Base-by-base conservation (phyloP, 2,888 invertebrate genomes). In the Drosophila emarginata region DNA sequence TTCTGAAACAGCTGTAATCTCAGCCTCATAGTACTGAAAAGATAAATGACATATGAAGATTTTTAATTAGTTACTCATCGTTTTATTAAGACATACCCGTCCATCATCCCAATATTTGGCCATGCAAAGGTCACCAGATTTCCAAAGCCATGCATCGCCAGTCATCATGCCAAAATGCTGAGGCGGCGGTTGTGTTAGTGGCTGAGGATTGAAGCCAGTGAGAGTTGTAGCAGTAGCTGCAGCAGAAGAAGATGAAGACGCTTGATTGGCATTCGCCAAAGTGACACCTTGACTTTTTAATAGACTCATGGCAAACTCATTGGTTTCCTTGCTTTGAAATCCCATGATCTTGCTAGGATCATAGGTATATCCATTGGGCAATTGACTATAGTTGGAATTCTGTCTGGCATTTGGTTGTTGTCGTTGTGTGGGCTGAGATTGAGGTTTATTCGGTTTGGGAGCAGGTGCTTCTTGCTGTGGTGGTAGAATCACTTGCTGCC, bases 101-200 rank as follows among this genome's bases (percentile, higher is more conserved):
- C 96, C 95, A 92, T 97, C 97, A 91, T 97, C 97, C 97, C 97
- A 97, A 92, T 98, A 98, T 88, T 97, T 96, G 6, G 97, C 97
- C 92, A 97, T 93, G 89, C 97, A 97, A 69, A 95, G 94, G 89
- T 97, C 97, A 11, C 97, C 97, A 58, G 94, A 92, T 89, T 95
- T 95, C 96, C 96, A 97, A 77, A 93, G 93, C 93, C 93, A 77
- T 37, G 72, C 72, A 1, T 87, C 87, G 1, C 80, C 78, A 0
- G 78, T 71, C 57, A 69, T 64, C 71, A 82, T 92, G 92, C 93
- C 92, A 14, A 79, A 70, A 4, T 70, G 52, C 6, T 79, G 61
- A 12, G 87, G 64, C 0, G 76, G 64, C 14, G 56, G 75, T 14
- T 54, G 53, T 6, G 51, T 36, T 23, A 26, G 56, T 12, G 76